Conservation (phyloP, 2,888 invertebrate species). For the Leptopilina drosophilae region DNA sequence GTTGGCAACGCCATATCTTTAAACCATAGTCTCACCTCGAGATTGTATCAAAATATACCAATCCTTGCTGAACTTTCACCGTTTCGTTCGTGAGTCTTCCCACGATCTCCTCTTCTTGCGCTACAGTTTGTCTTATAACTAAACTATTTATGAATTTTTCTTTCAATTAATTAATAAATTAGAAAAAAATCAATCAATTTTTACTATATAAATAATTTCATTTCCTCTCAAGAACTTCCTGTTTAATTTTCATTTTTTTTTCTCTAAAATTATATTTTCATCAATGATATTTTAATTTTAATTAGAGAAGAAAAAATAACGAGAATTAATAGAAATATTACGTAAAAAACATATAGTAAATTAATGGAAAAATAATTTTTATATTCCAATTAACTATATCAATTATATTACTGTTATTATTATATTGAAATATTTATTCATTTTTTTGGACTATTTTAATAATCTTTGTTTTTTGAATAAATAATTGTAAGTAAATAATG, state of each 20-base stretch:
- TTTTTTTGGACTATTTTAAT: too few species aligned
- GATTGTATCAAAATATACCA: constrained; percentile 60
- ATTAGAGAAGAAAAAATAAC: too few species aligned
- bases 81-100: constrained; percentile 54
- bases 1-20: constrained; percentile 48
- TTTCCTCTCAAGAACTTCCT: not conserved
- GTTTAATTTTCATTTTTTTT: not conserved
- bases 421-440: too few species aligned
- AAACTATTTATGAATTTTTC: constrained; percentile 37
- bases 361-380: too few species aligned
- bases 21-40: constrained; percentile 43
- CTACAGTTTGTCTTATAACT: constrained; percentile 41
- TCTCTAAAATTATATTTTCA: too few species aligned
- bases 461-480: too few species aligned
- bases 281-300: too few species aligned
- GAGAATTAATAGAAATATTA: too few species aligned
- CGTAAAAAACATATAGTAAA: too few species aligned
- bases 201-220: not conserved
- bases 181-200: not conserved
- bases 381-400: too few species aligned
- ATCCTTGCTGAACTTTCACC: constrained; percentile 63
- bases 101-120: constrained; percentile 53
- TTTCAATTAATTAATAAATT: not conserved
- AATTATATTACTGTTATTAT: too few species aligned
- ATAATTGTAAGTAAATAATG: too few species aligned